Evolutionary conservation across 2,888 invertebrate species (phyloP).

Genomic region (Hyalella azteca): DNA sequence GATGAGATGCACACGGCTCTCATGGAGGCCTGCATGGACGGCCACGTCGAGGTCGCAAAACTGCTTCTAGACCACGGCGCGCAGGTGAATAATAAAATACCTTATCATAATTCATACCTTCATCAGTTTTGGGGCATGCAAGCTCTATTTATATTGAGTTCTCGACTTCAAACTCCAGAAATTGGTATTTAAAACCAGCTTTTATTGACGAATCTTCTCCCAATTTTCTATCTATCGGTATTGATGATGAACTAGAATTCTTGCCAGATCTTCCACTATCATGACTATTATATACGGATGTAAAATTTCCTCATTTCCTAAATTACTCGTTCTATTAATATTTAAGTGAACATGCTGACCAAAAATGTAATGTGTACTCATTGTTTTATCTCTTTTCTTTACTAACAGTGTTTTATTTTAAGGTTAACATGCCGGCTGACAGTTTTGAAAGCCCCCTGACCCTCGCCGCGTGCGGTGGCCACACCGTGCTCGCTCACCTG

Average conservation of each 20-base stretch:
- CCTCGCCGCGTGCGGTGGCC: slow-evolving; percentile 97
- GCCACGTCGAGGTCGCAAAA: slow-evolving; percentile 96
- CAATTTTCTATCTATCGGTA: no score
- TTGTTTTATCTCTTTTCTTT: neutral
- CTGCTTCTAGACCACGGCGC: slow-evolving; percentile 94
- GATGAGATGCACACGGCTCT: slow-evolving; percentile 99
- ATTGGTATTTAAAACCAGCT: no score
- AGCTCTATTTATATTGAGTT: neutral
- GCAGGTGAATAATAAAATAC: slow-evolving; percentile 68
- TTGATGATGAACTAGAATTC: neutral
- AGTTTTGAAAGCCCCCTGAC: slow-evolving; percentile 99
- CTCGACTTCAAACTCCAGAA: no score
- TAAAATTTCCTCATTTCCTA: neutral
- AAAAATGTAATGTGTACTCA: neutral
- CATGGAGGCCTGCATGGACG: slow-evolving; percentile 99
- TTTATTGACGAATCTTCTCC: no score
- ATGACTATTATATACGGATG: neutral
- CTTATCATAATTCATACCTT: no score
- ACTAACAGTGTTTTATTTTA: neutral
- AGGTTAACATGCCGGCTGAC: slow-evolving; percentile 98
- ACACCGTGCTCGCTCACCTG: slow-evolving; percentile 94
- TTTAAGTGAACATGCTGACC: neutral
- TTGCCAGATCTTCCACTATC: neutral
- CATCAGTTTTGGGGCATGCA: neutral
- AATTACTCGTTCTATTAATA: neutral